A percentile compares a stretch with the other conserved stretches of the same genome.
Conservation (phyloP, 2,797 vertebrate species). For the Myotis pilosus region DNA sequence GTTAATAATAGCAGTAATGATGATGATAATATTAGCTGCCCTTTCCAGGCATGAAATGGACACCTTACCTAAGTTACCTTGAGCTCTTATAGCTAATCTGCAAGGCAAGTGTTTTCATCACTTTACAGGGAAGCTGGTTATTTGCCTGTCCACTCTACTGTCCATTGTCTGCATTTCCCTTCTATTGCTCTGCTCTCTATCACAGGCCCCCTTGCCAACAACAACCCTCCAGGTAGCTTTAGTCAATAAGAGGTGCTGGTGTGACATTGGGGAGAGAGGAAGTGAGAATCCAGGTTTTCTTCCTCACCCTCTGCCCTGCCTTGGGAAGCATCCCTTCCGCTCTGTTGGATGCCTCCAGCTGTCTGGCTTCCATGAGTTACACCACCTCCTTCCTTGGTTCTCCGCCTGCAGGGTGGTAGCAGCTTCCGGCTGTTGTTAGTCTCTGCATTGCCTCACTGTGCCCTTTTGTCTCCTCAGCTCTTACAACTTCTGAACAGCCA, state of each 20-base stretch:
- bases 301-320: not conserved
- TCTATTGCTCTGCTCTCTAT: not conserved
- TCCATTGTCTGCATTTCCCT: not conserved
- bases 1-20: not conserved
- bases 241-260: not conserved
- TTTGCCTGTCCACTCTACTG: not conserved
- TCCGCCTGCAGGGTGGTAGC: not conserved
- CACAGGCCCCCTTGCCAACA: not conserved
- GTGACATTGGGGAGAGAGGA: not conserved
- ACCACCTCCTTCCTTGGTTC: not conserved
- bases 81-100: not conserved
- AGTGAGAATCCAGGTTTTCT: not conserved
- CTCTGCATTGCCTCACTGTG: not conserved
- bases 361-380: rapidly evolving
- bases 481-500: not conserved
- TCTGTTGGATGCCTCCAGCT: not conserved
- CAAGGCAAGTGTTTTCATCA: not conserved
- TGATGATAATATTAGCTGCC: not conserved
- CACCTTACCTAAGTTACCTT: not conserved
- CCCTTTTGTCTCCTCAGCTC: not conserved
- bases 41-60: not conserved
- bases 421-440: not conserved
- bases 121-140: not conserved
- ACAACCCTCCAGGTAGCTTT: not conserved
- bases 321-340: not conserved